A percentile compares a stretch with the other conserved stretches of the same genome.
These are phyloP conservation scores for Drosophila pandora DNA, from an alignment of 1,140 invertebrate species.

Conservation along the genomic window DNA sequence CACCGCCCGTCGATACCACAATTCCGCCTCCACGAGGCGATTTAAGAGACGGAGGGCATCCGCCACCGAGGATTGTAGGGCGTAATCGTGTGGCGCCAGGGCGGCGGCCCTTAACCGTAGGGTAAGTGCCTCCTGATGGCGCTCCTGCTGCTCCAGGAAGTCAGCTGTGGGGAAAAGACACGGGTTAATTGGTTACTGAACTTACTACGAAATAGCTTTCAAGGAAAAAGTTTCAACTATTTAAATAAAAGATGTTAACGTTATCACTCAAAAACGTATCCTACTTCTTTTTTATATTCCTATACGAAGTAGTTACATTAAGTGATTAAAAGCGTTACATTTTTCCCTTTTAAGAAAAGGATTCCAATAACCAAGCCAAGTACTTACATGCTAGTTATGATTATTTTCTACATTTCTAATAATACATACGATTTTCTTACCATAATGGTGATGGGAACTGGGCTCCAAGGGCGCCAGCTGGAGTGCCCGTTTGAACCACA, in stretches of 20 bases:
- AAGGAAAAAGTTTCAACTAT: not conserved
- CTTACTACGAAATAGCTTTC: not conserved
- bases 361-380: not conserved
- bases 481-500: slow-evolving; percentile 93
- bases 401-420: not conserved
- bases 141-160: slow-evolving; percentile 91
- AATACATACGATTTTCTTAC: slow-evolving; percentile 84
- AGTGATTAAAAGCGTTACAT: too few relatives aligned
- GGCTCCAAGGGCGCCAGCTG: slow-evolving; percentile 91
- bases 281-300: too few relatives aligned
- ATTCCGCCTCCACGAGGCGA: slow-evolving; percentile 91
- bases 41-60: slow-evolving; percentile 92
- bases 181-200: not conserved
- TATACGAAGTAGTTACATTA: too few relatives aligned
- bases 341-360: too few relatives aligned
- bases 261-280: too few relatives aligned
- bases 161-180: slow-evolving; percentile 87
- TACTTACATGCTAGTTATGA: not conserved
- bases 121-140: slow-evolving; percentile 92
- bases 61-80: slow-evolving; percentile 92
- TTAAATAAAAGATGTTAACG: not conserved
- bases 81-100: slow-evolving; percentile 91
- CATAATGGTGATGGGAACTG: slow-evolving; percentile 92
- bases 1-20: slow-evolving; percentile 91
- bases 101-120: slow-evolving; percentile 90